Evolutionary conservation across 1,140 invertebrate species (phyloP).

Genomic region (Phthorimaea operculella): DNA sequence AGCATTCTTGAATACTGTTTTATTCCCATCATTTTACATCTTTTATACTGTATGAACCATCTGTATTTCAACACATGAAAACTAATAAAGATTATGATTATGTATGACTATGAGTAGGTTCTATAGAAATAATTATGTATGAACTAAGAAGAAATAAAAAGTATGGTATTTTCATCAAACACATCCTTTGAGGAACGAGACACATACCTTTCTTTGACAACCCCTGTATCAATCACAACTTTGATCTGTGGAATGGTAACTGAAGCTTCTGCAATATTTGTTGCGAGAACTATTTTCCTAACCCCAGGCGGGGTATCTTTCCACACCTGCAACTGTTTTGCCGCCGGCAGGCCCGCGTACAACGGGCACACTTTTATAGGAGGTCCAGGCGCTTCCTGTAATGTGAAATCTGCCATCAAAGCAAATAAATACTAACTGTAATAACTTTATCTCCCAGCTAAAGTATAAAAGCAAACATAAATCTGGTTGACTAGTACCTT

Average conservation of each 20-base stretch:
- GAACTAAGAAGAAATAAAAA: too few relatives aligned
- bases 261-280: constrained; percentile 98
- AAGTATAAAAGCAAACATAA: background rate
- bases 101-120: too few relatives aligned
- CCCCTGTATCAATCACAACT: constrained; percentile 94
- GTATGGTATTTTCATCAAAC: too few relatives aligned
- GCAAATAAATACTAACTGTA: constrained; percentile 15
- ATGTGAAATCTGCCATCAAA: constrained; percentile 26
- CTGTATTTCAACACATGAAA: too few relatives aligned
- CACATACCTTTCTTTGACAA: constrained; percentile 84
- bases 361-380: constrained; percentile 80
- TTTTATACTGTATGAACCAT: too few relatives aligned
- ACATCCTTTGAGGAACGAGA: too few relatives aligned
- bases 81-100: too few relatives aligned
- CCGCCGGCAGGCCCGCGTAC: constrained; percentile 83
- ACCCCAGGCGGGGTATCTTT: constrained; percentile 72
- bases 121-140: too few relatives aligned
- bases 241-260: constrained; percentile 95
- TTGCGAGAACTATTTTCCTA: constrained; percentile 94
- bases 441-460: constrained; percentile 9
- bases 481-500: constrained; percentile 62
- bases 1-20: too few relatives aligned
- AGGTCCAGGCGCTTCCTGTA: constrained; percentile 50
- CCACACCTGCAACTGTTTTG: constrained; percentile 85
- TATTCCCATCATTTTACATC: too few relatives aligned